phyloP scores from a whole-genome alignment of 2,797 vertebrate genomes.

The Periophthalmus magnuspinnatus region DNA sequence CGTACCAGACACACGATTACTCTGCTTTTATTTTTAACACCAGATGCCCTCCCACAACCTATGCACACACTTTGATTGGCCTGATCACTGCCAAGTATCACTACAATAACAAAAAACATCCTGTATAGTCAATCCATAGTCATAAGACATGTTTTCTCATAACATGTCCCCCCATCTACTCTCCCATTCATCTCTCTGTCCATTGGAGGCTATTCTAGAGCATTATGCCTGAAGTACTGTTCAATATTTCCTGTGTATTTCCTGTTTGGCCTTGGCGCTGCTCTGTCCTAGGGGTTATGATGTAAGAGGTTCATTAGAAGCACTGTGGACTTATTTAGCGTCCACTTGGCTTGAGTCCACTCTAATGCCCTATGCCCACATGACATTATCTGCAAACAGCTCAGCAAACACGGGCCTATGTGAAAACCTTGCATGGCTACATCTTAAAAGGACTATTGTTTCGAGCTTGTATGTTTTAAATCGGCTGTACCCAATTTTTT shows the following conservation, averaged over 20 bases:
- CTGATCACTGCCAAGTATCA: too few species aligned
- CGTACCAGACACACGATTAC: too few species aligned
- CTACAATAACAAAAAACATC: background rate
- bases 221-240: constrained; percentile 18
- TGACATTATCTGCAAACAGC: constrained; percentile 54
- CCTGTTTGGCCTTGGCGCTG: constrained; percentile 24
- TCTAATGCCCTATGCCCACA: constrained; percentile 54
- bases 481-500: too few species aligned
- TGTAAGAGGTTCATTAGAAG: constrained; percentile 39
- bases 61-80: too few species aligned
- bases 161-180: too few species aligned
- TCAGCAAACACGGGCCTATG: background rate
- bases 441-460: background rate
- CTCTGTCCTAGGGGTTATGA: constrained; percentile 15
- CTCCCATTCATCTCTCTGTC: background rate
- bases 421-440: background rate
- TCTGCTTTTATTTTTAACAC: too few species aligned
- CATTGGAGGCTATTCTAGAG: background rate
- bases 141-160: background rate
- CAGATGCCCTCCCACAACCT: too few species aligned
- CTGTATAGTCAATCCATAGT: background rate
- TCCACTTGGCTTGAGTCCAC: constrained; percentile 47
- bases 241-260: constrained; percentile 28
- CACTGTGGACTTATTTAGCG: constrained; percentile 43
- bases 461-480: background rate